Conservation (phyloP, 2,888 invertebrate genomes). For the Charanyca ferruginea region DNA sequence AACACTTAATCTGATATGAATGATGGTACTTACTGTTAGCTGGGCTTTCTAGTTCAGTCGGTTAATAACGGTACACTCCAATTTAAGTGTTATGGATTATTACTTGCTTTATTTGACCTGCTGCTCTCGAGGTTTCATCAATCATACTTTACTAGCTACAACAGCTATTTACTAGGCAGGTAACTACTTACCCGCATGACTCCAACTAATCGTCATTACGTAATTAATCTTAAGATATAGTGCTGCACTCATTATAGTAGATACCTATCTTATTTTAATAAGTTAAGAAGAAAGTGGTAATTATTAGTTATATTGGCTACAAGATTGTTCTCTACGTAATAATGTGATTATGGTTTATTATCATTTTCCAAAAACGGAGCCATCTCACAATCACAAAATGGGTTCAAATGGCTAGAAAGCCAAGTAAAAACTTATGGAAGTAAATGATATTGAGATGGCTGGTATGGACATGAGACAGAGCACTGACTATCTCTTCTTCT, state of each 20-base stretch:
- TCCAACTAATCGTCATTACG: not conserved
- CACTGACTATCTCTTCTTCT: no score
- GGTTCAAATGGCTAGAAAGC: no score
- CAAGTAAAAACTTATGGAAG: no score
- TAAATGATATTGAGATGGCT: no score
- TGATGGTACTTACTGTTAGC: constrained; percentile 45
- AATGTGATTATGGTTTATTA: no score
- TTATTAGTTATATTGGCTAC: no score
- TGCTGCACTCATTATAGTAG: not conserved
- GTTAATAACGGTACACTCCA: constrained; percentile 48
- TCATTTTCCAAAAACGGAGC: no score
- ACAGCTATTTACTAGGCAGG: not conserved
- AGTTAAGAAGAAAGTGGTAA: not conserved
- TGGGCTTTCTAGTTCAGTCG: constrained; percentile 51
- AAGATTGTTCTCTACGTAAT: no score
- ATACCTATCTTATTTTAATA: not conserved
- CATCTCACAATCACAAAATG: no score
- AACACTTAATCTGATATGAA: constrained; percentile 50
- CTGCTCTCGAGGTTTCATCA: constrained; percentile 22
- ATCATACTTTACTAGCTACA: constrained; percentile 35
- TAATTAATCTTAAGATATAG: not conserved
- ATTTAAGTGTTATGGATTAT: constrained; percentile 39
- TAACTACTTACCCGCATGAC: not conserved
- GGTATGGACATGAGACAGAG: no score
- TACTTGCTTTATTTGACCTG: constrained; percentile 34